Conservation (phyloP, 1,140 invertebrate genomes). For the Aphis gossypii region DNA sequence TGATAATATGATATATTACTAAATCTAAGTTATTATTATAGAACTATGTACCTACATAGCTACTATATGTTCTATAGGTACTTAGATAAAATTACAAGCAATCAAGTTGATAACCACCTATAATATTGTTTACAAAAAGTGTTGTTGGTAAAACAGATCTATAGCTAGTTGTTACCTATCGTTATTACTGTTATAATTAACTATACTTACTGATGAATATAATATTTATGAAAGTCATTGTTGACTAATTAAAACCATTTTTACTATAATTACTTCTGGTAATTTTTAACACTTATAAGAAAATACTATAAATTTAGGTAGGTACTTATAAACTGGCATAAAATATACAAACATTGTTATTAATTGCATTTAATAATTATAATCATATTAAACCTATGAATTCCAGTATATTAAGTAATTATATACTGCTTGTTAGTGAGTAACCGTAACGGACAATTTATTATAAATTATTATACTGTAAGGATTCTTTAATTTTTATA, state of each 20-base stretch:
- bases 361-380: not conserved
- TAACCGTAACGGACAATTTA: not conserved
- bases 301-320: not conserved
- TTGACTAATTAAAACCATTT: not conserved
- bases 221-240: not conserved
- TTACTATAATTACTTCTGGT: not conserved
- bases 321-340: too few species aligned
- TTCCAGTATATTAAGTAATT: not conserved
- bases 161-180: not conserved
- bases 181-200: not conserved
- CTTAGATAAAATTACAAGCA: not conserved
- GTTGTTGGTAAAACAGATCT: not conserved
- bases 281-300: not conserved
- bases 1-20: too few species aligned
- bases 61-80: too few species aligned
- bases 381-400: not conserved
- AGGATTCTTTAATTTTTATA: not conserved
- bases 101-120: not conserved
- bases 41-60: too few species aligned
- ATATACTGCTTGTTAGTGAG: not conserved
- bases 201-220: not conserved
- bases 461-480: not conserved
- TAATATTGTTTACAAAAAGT: not conserved
- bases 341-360: not conserved
- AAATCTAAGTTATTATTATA: not conserved